Base-by-base conservation (phyloP, 2,797 vertebrate species). In the Etheostoma nigrum region DNA sequence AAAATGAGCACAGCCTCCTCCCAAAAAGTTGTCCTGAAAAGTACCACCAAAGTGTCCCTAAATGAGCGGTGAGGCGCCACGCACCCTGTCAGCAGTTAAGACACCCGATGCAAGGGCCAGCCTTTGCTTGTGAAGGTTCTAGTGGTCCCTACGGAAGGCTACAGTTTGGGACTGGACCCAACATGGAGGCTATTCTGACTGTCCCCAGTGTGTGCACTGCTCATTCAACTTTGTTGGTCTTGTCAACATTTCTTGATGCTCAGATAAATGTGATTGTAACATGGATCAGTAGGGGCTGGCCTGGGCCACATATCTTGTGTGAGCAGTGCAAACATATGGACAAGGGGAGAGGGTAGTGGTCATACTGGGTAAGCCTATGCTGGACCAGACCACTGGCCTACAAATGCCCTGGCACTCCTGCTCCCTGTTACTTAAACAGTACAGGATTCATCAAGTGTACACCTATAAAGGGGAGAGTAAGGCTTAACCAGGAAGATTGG, bases 11-110 rank as follows among this genome's bases (percentile, higher is more conserved):
- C 97, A 70, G 94, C 97, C 87, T 97, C 97, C 78, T 96, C 97
- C 74, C 97, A 98, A 96, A 99, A 98, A 96, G 97, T 99, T 67
- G 96, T 99, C 95, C 97, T 99, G 96, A 99, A 99, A 96, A 99
- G 98, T 96, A 99, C 98, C 96, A 99, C 98, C 96, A 99, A 99
- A 96, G 96, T 99, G 96, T 99, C 98, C 89, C 97, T 99, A 89
- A 99, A 99, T 88, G 98, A 99, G 97, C 97, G 98, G 98, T 99
- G 98, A 99, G 98, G 88, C 82, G 91, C 89, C 95, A 97, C 93
- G 96, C 96, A 95, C 95, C 91, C 87, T 93, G 92, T 93, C 93
- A 92, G 90, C 91, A 80, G 86, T 94, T 93, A 90, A 40, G 57
- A 92, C 88, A 89, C 86, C 87, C 71, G 90, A 90, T 74, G 88